A percentile compares a stretch with the other conserved stretches of the same genome.
phyloP scores from a whole-genome alignment of 1,140 invertebrate species.

The Penaeus japonicus region DNA sequence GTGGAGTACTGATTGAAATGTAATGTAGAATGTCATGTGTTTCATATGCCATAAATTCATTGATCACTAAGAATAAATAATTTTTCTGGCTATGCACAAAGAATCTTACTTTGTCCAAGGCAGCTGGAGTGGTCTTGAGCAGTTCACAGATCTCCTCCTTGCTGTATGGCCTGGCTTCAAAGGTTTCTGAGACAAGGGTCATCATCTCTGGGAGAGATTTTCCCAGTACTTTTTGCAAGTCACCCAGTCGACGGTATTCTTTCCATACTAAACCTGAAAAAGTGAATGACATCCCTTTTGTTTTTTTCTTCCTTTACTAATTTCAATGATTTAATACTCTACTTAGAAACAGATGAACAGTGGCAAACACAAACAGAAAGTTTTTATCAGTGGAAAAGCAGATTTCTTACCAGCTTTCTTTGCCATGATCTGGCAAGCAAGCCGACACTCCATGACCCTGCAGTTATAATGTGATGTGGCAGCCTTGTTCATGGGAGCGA shows the following conservation, averaged over 20 bases:
- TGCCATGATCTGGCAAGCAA: conserved; percentile 76
- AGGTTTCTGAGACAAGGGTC: conserved; percentile 70
- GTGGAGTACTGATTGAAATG: neutral
- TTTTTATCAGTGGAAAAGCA: no score
- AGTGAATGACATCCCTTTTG: neutral
- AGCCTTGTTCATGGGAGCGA: conserved; percentile 92
- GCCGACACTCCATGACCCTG: conserved; percentile 73
- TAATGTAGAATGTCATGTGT: neutral
- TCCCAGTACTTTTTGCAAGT: conserved; percentile 74
- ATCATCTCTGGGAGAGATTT: conserved; percentile 76
- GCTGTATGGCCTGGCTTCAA: conserved; percentile 78
- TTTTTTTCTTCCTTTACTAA: neutral
- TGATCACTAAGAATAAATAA: neutral
- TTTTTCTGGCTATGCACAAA: neutral
- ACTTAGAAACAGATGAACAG: no score
- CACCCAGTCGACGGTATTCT: conserved; percentile 71
- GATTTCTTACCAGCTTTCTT: conserved; percentile 72
- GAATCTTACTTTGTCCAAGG: conserved; percentile 68
- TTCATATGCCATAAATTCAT: neutral
- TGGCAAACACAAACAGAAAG: no score
- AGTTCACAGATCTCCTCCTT: conserved; percentile 77
- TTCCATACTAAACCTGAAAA: conserved; percentile 71
- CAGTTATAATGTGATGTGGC: conserved; percentile 88
- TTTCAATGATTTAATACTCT: no score
- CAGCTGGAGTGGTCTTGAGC: conserved; percentile 72